Evolutionary conservation across 2,113 vertebrate species (phyloP), one percentile per base, ranked within the genome.

Genomic region (Castor canadensis): DNA sequence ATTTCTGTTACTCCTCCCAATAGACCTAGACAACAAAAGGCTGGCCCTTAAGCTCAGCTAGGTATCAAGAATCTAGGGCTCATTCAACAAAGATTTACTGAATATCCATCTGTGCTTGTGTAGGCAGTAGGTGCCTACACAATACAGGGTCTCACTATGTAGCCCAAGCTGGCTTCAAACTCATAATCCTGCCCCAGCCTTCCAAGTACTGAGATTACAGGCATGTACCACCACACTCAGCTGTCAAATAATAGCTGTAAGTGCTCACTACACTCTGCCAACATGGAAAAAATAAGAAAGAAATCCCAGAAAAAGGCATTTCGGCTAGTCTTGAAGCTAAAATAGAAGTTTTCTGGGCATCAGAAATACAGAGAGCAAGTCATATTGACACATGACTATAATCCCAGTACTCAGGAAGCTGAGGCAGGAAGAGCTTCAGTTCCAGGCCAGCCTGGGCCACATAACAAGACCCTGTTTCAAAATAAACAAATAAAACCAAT

Each of bases 291-390:
- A 94, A 86, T 30, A n/a, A 45, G 60, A 15, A 71, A 30, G 24
- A 90, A 66, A 20, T 62, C 43, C 58, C 45, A 90, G 30, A 67
- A 32, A 87, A 85, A 93, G 32, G 16, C 79, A 69, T 52, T 94
- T 81, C 49, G 69, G 67, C 6, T 81, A 67, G 47, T 81, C 81
- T 26, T 97, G 47, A 94, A 94, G 80, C 64, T 45, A 47, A 86
- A 67, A 60, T 47, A 89, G 67, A 80, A 35, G 17, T 96, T 82
- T 96, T 43, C 56, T 77, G 38, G 75, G 43, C 54, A 22, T 38
- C 32, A 40, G 22, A 45, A 49, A 62, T 54, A 16, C 66, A 32
- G 7, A 45, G 82, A 6, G n/a, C 47, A 11, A 35, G n/a, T 5
- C 43, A n/a, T 26, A 11, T 0, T 28, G 62, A 11, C 35, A 16